Evolutionary conservation across 2,888 invertebrate genomes (phyloP), one percentile per base, ranked within the genome.

Genomic region (Pogonocherus hispidulus): DNA sequence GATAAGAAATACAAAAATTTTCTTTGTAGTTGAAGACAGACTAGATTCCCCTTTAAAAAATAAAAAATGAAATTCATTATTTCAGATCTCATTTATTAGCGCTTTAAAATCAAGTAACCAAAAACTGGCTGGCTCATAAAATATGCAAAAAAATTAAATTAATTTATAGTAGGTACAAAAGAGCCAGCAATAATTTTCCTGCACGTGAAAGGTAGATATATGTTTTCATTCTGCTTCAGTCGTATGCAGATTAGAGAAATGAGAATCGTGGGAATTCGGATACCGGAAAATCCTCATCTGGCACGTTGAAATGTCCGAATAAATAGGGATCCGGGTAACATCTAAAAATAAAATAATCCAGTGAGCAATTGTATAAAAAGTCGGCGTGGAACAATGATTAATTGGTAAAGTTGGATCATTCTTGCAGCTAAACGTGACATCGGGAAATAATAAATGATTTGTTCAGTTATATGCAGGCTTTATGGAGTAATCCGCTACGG

Each of bases 221-320:
- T 14, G 41, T 41, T 41, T 41, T 41, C 14, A n/a, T 41, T 14
- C 41, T 14, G 11, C 41, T 14, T 41, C 41, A 41, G n/a, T 32
- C 96, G 84, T 95, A 97, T 0, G 93, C 94, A 8, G 95, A 95
- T 84, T 97, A 96, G 0, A 96, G 96, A 84, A 97, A 97, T 86
- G 97, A 96, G 87, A 97, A 97, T 0, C 97, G 96, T 68, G 94
- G 89, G 87, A 97, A 97, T 86, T 94, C 95, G 41, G 96, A 96
- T 4, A 92, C 90, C 74, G 97, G 87, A 72, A 93, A 92, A 84
- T 96, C 95, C 0, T 96, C 96, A 82, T 95, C 93, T 0, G 91
- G 87, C 0, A 96, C 95, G 81, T 94, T 91, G 87, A 97, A 97
- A 86, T 97, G 96, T 82, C 96, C 96, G 82, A 97, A 97, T 6